A percentile compares a stretch with the other conserved stretches of the same genome.
Evolutionary conservation across 2,797 vertebrate genomes (phyloP).

Genomic region (Malurus leucopterus): DNA sequence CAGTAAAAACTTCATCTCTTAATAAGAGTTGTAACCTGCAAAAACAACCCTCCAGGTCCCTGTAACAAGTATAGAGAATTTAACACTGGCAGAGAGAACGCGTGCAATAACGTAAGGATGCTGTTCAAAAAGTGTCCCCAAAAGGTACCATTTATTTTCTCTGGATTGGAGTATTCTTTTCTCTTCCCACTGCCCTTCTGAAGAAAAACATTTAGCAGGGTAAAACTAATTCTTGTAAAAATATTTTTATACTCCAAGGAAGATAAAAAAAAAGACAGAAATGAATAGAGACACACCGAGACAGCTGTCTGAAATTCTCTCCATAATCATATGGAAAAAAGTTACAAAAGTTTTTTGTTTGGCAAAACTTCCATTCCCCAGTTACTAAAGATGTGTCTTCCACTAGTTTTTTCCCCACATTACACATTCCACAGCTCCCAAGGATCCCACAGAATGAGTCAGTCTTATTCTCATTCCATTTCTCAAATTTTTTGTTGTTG

Average conservation of each 20-base stretch:
- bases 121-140: background rate
- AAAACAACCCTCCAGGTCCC: background rate
- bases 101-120: background rate
- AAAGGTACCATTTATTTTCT: background rate
- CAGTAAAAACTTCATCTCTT: background rate
- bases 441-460: conserved; percentile 1
- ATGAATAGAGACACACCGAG: background rate
- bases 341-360: background rate
- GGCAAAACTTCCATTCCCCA: background rate
- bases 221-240: background rate
- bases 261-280: background rate
- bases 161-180: background rate
- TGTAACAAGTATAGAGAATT: background rate
- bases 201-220: background rate
- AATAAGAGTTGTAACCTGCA: background rate
- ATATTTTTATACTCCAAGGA: background rate
- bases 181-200: background rate
- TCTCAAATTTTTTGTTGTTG: background rate
- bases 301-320: background rate
- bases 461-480: background rate
- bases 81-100: background rate
- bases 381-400: background rate
- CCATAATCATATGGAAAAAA: background rate
- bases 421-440: background rate
- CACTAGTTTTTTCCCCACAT: background rate